Evolutionary conservation across 2,888 invertebrate genomes (phyloP).

Genomic region (Erebia palarica): DNA sequence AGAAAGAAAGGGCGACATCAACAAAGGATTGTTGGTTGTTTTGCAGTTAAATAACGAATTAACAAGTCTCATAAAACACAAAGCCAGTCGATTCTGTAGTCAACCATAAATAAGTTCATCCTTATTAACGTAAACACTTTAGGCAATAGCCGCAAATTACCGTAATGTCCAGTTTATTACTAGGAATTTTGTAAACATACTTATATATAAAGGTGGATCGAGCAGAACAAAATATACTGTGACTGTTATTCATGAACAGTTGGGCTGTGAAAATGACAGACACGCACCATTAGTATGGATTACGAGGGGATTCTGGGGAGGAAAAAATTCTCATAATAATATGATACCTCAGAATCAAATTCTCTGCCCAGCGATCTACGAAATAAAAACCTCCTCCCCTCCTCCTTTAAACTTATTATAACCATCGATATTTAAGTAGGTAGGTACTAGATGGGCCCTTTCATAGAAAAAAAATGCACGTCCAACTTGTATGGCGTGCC

Average conservation of each 20-base stretch:
- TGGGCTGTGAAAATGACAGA: too few relatives aligned
- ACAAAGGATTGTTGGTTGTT: background rate
- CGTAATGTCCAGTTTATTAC: conserved; percentile 30
- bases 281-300: too few relatives aligned
- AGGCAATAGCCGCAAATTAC: conserved; percentile 50
- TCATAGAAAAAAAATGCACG: too few relatives aligned
- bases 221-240: background rate
- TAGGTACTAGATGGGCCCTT: too few relatives aligned
- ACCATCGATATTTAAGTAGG: too few relatives aligned
- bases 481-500: too few relatives aligned
- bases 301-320: too few relatives aligned
- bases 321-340: too few relatives aligned
- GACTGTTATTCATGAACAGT: background rate
- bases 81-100: background rate
- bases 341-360: too few relatives aligned
- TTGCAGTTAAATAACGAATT: background rate
- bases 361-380: too few relatives aligned
- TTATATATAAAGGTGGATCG: background rate
- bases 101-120: conserved; percentile 54
- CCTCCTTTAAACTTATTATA: background rate
- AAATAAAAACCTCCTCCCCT: too few relatives aligned
- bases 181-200: conserved; percentile 10
- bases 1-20: background rate
- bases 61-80: conserved; percentile 15
- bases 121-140: conserved; percentile 56